Percentiles rank a stretch among this genome's conserved stretches.
These are phyloP conservation scores for Silurus lanzhouensis DNA, from an alignment of 2,797 vertebrate species.

Conservation along the genomic window DNA sequence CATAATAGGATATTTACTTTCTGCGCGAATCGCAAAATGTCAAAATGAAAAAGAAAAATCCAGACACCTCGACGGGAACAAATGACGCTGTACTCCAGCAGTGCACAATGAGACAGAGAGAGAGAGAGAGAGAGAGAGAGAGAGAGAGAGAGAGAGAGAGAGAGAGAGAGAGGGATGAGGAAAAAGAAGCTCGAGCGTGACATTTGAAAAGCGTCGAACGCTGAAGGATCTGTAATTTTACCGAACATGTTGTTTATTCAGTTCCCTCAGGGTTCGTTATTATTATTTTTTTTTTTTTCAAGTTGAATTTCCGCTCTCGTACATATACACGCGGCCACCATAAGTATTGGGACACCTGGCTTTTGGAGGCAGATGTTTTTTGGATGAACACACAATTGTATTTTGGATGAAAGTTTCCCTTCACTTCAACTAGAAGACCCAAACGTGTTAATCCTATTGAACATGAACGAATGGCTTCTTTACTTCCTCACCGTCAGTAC, in stretches of 20 bases:
- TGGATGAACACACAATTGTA: no score
- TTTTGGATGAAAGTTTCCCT: no score
- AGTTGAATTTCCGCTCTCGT: slow-evolving; percentile 15
- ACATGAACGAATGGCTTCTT: no score
- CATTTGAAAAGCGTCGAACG: slow-evolving; percentile 60
- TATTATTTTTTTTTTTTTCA: no score
- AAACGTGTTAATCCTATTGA: no score
- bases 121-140: no score
- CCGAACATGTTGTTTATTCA: slow-evolving; percentile 54
- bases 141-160: no score
- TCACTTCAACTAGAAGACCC: no score
- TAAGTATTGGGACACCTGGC: no score
- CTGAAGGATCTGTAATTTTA: slow-evolving; percentile 53
- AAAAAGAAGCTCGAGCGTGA: slow-evolving; percentile 19
- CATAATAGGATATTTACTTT: slow-evolving; percentile 75
- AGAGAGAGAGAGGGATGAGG: no score
- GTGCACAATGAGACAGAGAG: slow-evolving; percentile 33
- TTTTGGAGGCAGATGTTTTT: no score
- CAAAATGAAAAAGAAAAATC: slow-evolving; percentile 62
- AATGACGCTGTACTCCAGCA: slow-evolving; percentile 67
- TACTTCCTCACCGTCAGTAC: no score
- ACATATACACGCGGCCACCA: neutral
- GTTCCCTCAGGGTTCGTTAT: slow-evolving; percentile 56
- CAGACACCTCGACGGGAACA: slow-evolving; percentile 63
- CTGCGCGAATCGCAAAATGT: slow-evolving; percentile 72